These are phyloP conservation scores for Conchocele bisecta DNA, from an alignment of 2,888 invertebrate species.

Conservation along the genomic window DNA sequence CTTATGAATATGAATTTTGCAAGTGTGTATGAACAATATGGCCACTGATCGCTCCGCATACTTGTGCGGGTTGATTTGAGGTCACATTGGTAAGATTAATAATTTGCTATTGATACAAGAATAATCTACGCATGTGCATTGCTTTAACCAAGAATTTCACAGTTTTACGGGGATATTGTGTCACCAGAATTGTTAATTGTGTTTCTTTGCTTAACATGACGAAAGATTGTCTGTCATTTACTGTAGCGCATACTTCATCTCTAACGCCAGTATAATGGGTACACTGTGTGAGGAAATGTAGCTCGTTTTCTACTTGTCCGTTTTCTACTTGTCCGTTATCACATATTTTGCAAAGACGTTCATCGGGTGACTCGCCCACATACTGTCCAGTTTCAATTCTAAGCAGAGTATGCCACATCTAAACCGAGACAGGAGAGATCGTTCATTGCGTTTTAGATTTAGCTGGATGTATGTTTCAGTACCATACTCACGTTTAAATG, in stretches of 20 bases:
- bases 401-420: conserved; percentile 1
- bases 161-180: too few relatives aligned
- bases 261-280: neutral
- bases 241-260: neutral
- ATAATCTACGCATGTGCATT: too few relatives aligned
- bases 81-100: too few relatives aligned
- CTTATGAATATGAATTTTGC: too few relatives aligned
- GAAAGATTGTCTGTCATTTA: neutral
- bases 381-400: neutral
- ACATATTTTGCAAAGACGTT: conserved; percentile 1
- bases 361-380: neutral
- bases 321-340: neutral
- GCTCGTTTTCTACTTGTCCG: neutral
- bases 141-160: too few relatives aligned
- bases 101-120: too few relatives aligned
- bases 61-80: too few relatives aligned
- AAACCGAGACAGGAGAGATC: neutral
- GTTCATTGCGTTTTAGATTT: neutral
- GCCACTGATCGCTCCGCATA: too few relatives aligned
- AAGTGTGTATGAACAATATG: too few relatives aligned
- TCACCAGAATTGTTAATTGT: too few relatives aligned
- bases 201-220: too few relatives aligned
- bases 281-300: neutral
- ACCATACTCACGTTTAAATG: neutral
- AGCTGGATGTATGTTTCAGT: neutral